Conservation (phyloP, 2,113 vertebrate genomes). For the Poeciliopsis prolifica region DNA sequence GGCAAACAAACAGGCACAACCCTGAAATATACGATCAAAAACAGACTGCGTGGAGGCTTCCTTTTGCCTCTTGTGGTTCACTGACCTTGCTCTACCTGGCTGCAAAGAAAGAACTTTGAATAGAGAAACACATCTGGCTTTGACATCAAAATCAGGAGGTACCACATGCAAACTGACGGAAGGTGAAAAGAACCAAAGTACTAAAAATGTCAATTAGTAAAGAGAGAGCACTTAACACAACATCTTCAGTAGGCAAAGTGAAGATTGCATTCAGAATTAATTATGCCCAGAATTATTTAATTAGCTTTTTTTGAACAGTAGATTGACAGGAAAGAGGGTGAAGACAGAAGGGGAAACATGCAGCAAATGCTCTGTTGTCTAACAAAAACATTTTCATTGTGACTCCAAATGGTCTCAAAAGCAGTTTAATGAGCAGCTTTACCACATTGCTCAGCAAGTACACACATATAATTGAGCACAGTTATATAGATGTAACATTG, state of each 20-base stretch:
- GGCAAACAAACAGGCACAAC: slow-evolving; percentile 12
- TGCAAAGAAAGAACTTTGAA: not conserved
- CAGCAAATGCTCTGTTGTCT: too few species aligned
- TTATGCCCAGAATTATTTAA: too few species aligned
- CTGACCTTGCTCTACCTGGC: not conserved
- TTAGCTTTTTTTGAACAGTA: too few species aligned
- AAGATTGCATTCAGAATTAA: too few species aligned
- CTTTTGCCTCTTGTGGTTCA: not conserved
- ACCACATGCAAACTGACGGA: too few species aligned
- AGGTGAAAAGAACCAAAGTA: too few species aligned
- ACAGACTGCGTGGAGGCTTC: not conserved
- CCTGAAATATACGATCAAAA: slow-evolving; percentile 7
- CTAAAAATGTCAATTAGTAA: too few species aligned
- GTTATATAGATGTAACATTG: not conserved
- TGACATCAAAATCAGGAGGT: not conserved
- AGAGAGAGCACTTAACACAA: too few species aligned
- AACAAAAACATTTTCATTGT: not conserved
- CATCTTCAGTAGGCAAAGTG: too few species aligned
- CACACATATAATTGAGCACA: not conserved
- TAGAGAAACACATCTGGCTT: not conserved
- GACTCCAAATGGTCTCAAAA: not conserved
- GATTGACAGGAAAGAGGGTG: too few species aligned
- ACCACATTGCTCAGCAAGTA: not conserved
- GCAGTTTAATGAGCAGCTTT: not conserved
- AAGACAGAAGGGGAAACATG: too few species aligned